Base-by-base conservation (phyloP, 2,797 vertebrate genomes). In the Smutsia temminckii region DNA sequence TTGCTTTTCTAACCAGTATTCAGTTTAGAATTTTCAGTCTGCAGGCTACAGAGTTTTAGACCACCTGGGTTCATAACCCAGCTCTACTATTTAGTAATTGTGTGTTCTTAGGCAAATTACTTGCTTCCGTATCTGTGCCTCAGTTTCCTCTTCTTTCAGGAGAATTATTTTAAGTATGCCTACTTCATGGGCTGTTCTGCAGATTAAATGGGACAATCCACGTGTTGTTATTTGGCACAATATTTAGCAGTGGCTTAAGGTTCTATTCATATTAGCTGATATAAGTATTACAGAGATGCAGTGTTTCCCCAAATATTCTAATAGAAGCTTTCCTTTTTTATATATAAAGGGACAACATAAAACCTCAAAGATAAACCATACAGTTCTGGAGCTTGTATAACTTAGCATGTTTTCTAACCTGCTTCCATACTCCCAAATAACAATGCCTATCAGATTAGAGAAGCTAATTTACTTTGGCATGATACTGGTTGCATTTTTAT, bases 391-490 rank as follows among this genome's bases (percentile, higher is more conserved):
- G 10, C 40, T 92, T 37, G 13, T 49, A 49, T 13, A 71, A 75
- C 51, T 42, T 53, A 55, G 3, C 16, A 75, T 79, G 81, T 89
- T 92, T 89, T 53, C 72, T 57, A 64, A 75, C 66, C 29, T 11
- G 2, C 55, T 69, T 95, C 25, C 37, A 80, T 68, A 42, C 6
- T 85, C 74, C 8, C 16, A 69, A 74, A 86, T 40, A 72, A 49
- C 55, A 37, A 25, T 59, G 42, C 74, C 91, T 85, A 37, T 94
- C 53, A 4, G 12, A 83, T 83, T 88, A 83, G n/a, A 94, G 61
- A 93, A 91, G 61, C 64, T 51, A 55, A 10, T 87, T 85, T 91
- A 72, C 75, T 96, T 95, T 75, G 92, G 63, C 46, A 14, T 79
- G 84, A 85, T 83, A 75, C 77, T 13, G 17, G 34, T 93, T 78